Evolutionary conservation across 1,140 invertebrate genomes (phyloP), one percentile per base, ranked within the genome.

Genomic region (Aphis craccivora): DNA sequence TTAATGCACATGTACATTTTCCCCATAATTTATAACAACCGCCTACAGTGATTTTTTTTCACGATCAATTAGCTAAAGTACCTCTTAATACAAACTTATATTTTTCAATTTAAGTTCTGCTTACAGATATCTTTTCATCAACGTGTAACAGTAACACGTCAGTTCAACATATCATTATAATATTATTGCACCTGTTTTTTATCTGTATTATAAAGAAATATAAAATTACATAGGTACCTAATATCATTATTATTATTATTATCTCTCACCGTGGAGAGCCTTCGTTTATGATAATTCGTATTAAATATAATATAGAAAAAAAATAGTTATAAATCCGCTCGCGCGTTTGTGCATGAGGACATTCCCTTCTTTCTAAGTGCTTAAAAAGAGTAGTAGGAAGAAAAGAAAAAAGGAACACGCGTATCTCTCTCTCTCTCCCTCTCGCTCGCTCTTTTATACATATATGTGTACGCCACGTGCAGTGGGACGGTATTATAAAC

Each of bases 401-500:
- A 90, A 55, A 90, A 88, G n/a, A 88, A 51, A 90, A 60, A 90
- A 30, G 55, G 30, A 43, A 30, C 35, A 83, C 84, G 30, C 40
- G 20, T n/a, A 67, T 60, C 25, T 60, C 53, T 60, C 55, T 60
- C 30, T 67, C 30, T 67, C 9, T 55, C 53, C 18, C 18, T 51
- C 48, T 51, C 48, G 18, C 18, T 18, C 14, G 2, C 14, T 55
- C 30, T 4, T n/a, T 2, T 67, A 60, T 18, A n/a, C 14, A 67
- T 67, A 67, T 67, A 67, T n/a, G 30, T n/a, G 60, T 67, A n/a
- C 45, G 45, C 76, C 91, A 86, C 91, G 91, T 93, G 91, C 91
- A 22, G 48, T 14, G 60, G 40, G 43, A 30, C 37, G 83, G 84
- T 86, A 84, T 67, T 67, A 67, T 67, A 67, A 67, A 67, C 87